Base-by-base conservation (phyloP, 2,113 vertebrate genomes). In the Brachypteracias leptosomus region DNA sequence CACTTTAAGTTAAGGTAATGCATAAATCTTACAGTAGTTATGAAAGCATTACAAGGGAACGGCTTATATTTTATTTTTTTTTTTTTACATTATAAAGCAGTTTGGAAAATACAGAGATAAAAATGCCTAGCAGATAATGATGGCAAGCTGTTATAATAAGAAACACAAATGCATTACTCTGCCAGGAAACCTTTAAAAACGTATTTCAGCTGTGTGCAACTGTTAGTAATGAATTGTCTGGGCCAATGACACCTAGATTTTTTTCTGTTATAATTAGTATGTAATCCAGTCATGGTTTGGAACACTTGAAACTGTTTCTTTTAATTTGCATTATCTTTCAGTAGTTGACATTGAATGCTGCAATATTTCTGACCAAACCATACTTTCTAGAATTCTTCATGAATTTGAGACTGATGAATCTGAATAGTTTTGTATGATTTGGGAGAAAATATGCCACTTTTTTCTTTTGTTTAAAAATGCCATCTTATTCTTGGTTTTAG, bases 1-100 rank as follows among this genome's bases (percentile, higher is more conserved):
- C 78, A 46, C 54, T 88, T 92, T 66, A 81, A 65, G 61, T 93
- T 77, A 91, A 92, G 83, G 84, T 93, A 44, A 55, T 14, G 6
- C 77, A 40, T 80, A 86, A 88, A 93, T 93, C 59, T 87, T 90
- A 38, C 29, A 63, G 47, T 67, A 79, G 47, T 91, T 93, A 91
- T 11, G 36, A 82, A 95, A 88, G 42, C 47, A 55, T 70, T 78
- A 49, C 47, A 52, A 83, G 20, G 36, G 35, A 80, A 88, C 46
- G 42, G 31, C 47, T 52, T 83, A 24, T 26, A 75, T 94, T 73
- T 90, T 7, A 26, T 46, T 65, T 88, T 80, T 63, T 81, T 70
- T 71, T 72, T 83, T 81, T 44, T 46, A 29, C 0, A 0, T 75
- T 84, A n/a, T 70, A 54, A 75, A 75, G 47, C 17, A 66, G 20